phyloP scores from a whole-genome alignment of 2,113 vertebrate genomes.

The Brachyistius frenatus region DNA sequence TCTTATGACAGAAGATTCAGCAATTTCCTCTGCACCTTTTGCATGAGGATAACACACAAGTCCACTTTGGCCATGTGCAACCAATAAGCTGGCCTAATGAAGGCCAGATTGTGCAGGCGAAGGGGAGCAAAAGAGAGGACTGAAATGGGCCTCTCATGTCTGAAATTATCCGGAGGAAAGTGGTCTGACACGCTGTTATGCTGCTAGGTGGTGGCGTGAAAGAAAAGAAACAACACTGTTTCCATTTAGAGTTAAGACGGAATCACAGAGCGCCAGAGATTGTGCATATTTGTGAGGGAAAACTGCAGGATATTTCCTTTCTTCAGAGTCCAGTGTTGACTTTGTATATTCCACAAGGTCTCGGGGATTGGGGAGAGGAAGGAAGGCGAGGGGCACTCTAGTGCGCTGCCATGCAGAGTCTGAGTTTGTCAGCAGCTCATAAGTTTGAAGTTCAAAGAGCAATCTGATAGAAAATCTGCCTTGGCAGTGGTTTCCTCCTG shows the following conservation, averaged over 20 bases:
- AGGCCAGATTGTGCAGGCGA: constrained; percentile 77
- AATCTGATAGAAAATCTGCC: constrained; percentile 77
- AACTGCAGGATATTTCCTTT: constrained; percentile 80
- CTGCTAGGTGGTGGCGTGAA: constrained; percentile 69
- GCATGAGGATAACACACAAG: constrained; percentile 81
- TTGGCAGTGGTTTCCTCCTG: constrained; percentile 74
- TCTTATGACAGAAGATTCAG: constrained; percentile 79
- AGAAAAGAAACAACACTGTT: constrained; percentile 82
- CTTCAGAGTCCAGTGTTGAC: constrained; percentile 76
- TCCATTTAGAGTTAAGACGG: constrained; percentile 80
- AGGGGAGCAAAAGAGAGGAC: constrained; percentile 57
- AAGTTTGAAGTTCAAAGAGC: constrained; percentile 80
- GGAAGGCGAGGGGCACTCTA: constrained; percentile 77
- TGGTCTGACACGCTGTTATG: constrained; percentile 78
- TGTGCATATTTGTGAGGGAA: constrained; percentile 71
- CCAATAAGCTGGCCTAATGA: constrained; percentile 88
- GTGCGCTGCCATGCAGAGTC: constrained; percentile 71
- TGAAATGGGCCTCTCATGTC: constrained; percentile 72
- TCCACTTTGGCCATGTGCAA: constrained; percentile 84
- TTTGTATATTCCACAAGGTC: constrained; percentile 80
- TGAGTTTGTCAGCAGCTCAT: constrained; percentile 74
- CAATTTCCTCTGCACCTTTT: constrained; percentile 88
- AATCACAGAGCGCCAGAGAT: constrained; percentile 76
- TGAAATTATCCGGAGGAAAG: constrained; percentile 82
- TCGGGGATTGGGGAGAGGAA: constrained; percentile 78